A percentile compares a stretch with the other conserved stretches of the same genome.
phyloP scores from a whole-genome alignment of 2,888 invertebrate species.

The Hermaeophaga mercurialis region DNA sequence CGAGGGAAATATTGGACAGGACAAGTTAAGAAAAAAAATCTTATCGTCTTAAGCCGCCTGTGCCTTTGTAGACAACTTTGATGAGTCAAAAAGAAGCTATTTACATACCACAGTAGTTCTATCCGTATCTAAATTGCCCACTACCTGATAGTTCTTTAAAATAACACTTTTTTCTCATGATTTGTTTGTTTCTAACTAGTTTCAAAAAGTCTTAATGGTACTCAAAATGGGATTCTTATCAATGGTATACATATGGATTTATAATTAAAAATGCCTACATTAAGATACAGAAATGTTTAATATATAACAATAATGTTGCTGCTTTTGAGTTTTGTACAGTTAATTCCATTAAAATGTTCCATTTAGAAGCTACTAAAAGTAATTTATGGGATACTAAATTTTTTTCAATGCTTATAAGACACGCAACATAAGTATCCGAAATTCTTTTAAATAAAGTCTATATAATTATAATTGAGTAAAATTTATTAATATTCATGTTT shows the following conservation, averaged over 20 bases:
- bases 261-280: constrained; percentile 18
- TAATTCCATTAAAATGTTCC: constrained; percentile 2
- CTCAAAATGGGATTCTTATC: constrained; percentile 16
- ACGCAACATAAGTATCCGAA: background rate
- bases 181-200: constrained; percentile 12
- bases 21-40: too few species aligned
- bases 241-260: constrained; percentile 13
- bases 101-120: constrained; percentile 17
- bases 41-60: background rate
- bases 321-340: constrained; percentile 11
- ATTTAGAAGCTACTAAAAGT: constrained; percentile 2
- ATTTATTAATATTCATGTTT: too few species aligned
- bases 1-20: too few species aligned
- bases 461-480: too few species aligned
- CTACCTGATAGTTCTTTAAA: constrained; percentile 8
- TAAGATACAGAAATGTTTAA: constrained; percentile 5
- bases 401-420: background rate
- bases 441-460: too few species aligned
- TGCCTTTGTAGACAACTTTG: background rate
- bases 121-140: constrained; percentile 14
- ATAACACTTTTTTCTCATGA: constrained; percentile 1
- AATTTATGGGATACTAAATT: constrained; percentile 8
- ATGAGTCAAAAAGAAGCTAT: constrained; percentile 9
- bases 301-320: constrained; percentile 10
- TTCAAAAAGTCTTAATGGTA: background rate